These are phyloP conservation scores for Xanthostigma xanthostigma DNA, from an alignment of 2,888 invertebrate species.

Conservation along the genomic window DNA sequence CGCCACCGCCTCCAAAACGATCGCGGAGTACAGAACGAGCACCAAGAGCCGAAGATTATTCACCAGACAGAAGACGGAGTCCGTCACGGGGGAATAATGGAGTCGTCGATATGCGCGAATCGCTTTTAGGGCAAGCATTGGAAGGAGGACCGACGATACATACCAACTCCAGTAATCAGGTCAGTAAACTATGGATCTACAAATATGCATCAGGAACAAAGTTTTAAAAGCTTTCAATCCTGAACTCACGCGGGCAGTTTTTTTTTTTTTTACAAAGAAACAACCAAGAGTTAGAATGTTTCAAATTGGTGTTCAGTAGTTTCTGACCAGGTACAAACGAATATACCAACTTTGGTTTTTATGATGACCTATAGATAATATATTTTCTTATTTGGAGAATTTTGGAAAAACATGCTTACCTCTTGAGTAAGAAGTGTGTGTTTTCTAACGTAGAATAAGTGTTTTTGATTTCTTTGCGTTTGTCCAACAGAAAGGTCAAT, in stretches of 20 bases:
- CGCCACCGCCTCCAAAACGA: constrained; percentile 52
- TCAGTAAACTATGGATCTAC: background rate
- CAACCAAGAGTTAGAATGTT: too few species aligned
- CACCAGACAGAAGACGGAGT: constrained; percentile 34
- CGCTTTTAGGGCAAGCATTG: constrained; percentile 60
- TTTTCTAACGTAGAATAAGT: background rate
- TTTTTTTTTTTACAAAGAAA: too few species aligned
- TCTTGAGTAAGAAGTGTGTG: background rate
- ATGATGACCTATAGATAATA: too few species aligned
- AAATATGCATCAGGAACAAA: too few species aligned
- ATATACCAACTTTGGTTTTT: too few species aligned
- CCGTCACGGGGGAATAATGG: constrained; percentile 45
- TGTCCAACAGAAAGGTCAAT: constrained; percentile 31
- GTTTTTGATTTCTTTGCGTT: constrained; percentile 11
- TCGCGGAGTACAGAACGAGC: constrained; percentile 50
- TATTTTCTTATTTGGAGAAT: background rate
- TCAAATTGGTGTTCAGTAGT: too few species aligned
- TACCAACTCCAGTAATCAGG: constrained; percentile 28
- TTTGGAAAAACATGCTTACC: too few species aligned
- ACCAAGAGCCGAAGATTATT: constrained; percentile 19
- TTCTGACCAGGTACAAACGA: too few species aligned
- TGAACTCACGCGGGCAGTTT: too few species aligned
- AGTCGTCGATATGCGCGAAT: constrained; percentile 52
- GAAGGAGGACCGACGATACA: constrained; percentile 57
- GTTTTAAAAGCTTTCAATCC: too few species aligned